Conservation (phyloP, 2,888 invertebrate species). For the Caenorhabditis parvicauda region DNA sequence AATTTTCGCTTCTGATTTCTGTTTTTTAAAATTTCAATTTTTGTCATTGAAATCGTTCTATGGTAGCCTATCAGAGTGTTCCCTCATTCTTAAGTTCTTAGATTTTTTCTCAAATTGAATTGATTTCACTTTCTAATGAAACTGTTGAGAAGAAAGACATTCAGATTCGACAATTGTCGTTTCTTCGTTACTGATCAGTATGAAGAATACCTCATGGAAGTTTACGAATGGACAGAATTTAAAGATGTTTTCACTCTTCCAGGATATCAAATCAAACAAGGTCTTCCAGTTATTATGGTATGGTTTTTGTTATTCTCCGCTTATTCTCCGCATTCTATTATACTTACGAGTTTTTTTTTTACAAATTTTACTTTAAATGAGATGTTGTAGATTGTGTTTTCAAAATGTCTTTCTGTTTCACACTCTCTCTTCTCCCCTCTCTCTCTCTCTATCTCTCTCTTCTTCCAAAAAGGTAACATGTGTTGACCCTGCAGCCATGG, state of each 20-base stretch:
- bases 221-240: slow-evolving; percentile 39
- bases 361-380: no score
- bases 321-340: not conserved
- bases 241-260: slow-evolving; percentile 24
- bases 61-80: not conserved
- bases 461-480: no score
- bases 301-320: not conserved
- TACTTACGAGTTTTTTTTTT: not conserved
- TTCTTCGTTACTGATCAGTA: slow-evolving; percentile 48
- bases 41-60: no score
- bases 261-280: slow-evolving; percentile 42
- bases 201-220: slow-evolving; percentile 45
- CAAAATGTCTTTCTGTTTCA: no score
- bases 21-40: no score
- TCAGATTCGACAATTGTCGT: slow-evolving; percentile 41
- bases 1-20: no score
- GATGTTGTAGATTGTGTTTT: no score
- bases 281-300: slow-evolving; percentile 53
- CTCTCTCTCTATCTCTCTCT: no score
- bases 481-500: no score
- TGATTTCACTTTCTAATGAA: not conserved
- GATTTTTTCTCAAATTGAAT: not conserved
- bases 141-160: slow-evolving; percentile 1
- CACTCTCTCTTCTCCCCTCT: no score
- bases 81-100: slow-evolving; percentile 6